phyloP scores from a whole-genome alignment of 2,888 invertebrate species.

The Aethes cnicana region DNA sequence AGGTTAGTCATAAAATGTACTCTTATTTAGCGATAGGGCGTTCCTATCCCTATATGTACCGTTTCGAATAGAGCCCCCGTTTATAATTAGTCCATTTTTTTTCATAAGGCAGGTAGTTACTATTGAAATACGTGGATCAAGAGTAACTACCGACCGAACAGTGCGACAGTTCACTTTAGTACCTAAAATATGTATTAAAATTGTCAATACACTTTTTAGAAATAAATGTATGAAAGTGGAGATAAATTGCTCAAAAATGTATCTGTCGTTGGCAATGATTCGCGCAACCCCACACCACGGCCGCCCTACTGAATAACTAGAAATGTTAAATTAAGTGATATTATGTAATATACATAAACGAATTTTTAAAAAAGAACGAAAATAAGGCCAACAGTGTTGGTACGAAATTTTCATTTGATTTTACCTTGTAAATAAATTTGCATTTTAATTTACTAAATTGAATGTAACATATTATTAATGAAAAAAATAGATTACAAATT shows the following conservation, averaged over 20 bases:
- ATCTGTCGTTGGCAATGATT: slow-evolving; percentile 55
- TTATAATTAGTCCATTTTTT: too few relatives aligned
- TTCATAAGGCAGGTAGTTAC: too few relatives aligned
- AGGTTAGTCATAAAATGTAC: too few relatives aligned
- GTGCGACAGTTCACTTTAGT: slow-evolving; percentile 16
- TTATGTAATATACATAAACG: slow-evolving; percentile 81
- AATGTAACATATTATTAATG: slow-evolving; percentile 82
- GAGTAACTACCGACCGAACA: slow-evolving; percentile 19
- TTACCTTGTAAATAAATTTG: slow-evolving; percentile 82
- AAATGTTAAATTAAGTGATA: slow-evolving; percentile 77
- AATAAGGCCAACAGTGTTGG: slow-evolving; percentile 72
- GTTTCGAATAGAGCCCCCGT: too few relatives aligned
- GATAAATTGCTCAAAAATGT: slow-evolving; percentile 28
- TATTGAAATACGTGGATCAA: too few relatives aligned
- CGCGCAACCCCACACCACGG: slow-evolving; percentile 57
- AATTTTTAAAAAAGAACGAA: slow-evolving; percentile 82
- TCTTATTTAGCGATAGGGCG: too few relatives aligned
- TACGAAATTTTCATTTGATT: slow-evolving; percentile 75
- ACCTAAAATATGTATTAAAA: too few relatives aligned
- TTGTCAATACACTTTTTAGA: too few relatives aligned
- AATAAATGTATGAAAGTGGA: slow-evolving; percentile 3
- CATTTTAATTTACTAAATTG: slow-evolving; percentile 81
- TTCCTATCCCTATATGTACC: too few relatives aligned
- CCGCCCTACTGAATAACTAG: slow-evolving; percentile 67
- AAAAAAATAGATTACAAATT: slow-evolving; percentile 79